These are phyloP conservation scores for Orthosia gothica DNA, from an alignment of 2,888 invertebrate species.

Conservation along the genomic window DNA sequence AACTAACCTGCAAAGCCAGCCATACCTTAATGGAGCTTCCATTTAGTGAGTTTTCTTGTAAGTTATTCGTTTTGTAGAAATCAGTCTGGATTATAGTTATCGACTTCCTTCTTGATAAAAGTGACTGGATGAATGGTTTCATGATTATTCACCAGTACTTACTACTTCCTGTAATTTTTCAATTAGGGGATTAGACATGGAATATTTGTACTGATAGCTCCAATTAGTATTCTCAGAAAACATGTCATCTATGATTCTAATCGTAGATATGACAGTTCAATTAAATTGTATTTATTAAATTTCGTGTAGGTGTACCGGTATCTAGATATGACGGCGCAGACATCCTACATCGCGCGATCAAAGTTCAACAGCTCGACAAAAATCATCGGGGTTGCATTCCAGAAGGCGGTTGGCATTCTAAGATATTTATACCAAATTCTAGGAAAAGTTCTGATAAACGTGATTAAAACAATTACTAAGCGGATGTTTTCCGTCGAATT, in stretches of 20 bases:
- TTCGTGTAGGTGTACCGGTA: background rate
- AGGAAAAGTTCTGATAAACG: background rate
- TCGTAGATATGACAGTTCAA: background rate
- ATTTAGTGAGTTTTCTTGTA: too few relatives aligned
- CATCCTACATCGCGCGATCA: too few relatives aligned
- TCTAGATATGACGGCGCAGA: too few relatives aligned
- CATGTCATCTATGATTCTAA: background rate
- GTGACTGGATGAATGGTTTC: background rate
- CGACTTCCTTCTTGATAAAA: background rate
- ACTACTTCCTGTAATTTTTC: background rate
- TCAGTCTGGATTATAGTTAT: too few relatives aligned
- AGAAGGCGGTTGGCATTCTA: background rate
- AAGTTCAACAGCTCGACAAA: too few relatives aligned
- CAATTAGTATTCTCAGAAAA: background rate
- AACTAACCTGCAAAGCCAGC: too few relatives aligned
- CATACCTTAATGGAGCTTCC: too few relatives aligned
- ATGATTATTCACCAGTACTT: background rate
- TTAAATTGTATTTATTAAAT: background rate
- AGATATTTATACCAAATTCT: background rate
- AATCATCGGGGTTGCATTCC: too few relatives aligned
- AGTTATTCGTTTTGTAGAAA: too few relatives aligned
- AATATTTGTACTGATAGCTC: background rate
- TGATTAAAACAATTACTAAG: background rate
- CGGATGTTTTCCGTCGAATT: conserved; percentile 2
- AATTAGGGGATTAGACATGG: background rate